Conservation (phyloP, 2,888 invertebrate species). For the Diogma glabrata region DNA sequence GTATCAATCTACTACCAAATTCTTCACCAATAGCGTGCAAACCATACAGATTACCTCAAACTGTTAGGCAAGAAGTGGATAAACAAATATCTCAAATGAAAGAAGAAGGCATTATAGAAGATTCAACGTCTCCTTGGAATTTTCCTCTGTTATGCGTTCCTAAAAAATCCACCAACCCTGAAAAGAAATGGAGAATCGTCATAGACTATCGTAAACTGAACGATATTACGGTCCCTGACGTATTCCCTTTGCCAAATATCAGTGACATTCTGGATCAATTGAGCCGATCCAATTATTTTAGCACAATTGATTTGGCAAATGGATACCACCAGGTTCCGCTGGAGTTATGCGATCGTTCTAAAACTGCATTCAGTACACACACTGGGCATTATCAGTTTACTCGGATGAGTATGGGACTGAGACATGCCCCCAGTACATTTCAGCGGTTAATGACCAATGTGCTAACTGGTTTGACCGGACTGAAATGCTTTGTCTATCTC, state of each 20-base stretch:
- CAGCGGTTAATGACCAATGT: background rate
- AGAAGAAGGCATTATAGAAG: background rate
- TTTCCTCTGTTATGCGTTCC: background rate
- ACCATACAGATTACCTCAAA: background rate
- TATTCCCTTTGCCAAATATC: no score
- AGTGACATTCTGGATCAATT: no score
- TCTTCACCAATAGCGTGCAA: background rate
- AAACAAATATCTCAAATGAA: background rate
- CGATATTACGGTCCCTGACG: no score
- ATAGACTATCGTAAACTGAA: no score
- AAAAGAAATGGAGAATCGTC: background rate
- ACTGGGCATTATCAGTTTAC: constrained; percentile 16
- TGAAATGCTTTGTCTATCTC: background rate
- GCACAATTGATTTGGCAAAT: background rate
- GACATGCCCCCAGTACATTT: background rate
- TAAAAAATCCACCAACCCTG: background rate
- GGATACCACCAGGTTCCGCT: constrained; percentile 12
- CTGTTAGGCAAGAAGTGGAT: background rate
- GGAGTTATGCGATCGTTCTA: constrained; percentile 12
- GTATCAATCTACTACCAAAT: background rate
- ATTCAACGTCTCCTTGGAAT: background rate
- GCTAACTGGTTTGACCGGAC: background rate
- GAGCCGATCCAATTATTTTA: background rate
- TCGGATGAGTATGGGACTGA: background rate
- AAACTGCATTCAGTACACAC: constrained; percentile 18